Evolutionary conservation across 2,888 invertebrate genomes (phyloP), one percentile per base, ranked within the genome.

Genomic region (Eupithecia dodoneata): DNA sequence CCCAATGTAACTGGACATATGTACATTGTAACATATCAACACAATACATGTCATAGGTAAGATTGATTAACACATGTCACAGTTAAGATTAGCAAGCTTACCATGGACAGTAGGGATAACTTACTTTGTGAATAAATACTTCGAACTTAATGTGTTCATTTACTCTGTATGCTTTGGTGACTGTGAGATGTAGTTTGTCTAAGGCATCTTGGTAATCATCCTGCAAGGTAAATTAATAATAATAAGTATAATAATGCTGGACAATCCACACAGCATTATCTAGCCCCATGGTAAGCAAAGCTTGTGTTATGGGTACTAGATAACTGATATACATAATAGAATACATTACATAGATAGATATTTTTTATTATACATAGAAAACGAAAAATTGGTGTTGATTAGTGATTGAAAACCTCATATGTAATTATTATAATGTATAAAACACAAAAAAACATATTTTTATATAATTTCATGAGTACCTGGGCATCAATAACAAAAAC

Each of bases 401-500:
- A 30, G 30, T 30, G 30, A 30, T 30, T 1, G 30, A 30, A 30
- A 1, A 30, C 30, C 30, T 30, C 30, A 30, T 30, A 30, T 30
- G 30, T 30, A 30, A 30, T 30, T 30, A 30, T 30, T 30, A 1
- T 30, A 30, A 30, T 30, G 30, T 30, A 30, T 30, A 30, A 30
- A 30, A 30, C 30, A 30, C 30, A 30, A 30, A 30, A 30, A 30
- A 30, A 49, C 49, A 49, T 49, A 13, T 49, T 13, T 41, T 15
- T 15, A n/a, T 44, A 18, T 45, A 15, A 70, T 47, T 18, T 66
- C 47, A 72, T n/a, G 13, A 55, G 76, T 93, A 97, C 97, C 95
- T 98, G 99, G 73, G 99, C 99, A 96, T 99, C 99, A 87, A 99
- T 99, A 47, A 99, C 99, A 96, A 99, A 99, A 55, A 99, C 98